These are phyloP conservation scores for Tursiops truncatus DNA, from an alignment of 2,113 vertebrate genomes.

Conservation along the genomic window DNA sequence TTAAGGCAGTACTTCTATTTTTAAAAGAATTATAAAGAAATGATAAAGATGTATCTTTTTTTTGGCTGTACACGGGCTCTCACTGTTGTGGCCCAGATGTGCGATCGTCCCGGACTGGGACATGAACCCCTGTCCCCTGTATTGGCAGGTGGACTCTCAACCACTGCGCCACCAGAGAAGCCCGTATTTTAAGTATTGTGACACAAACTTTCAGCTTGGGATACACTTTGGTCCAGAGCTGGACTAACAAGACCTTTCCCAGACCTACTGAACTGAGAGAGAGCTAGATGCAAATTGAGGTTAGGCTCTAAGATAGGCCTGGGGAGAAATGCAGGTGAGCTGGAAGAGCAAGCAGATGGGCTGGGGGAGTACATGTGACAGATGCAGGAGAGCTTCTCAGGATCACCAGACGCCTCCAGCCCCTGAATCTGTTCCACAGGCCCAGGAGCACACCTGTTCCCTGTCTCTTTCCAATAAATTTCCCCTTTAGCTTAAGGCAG, in stretches of 20 bases:
- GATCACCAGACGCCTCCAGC: background rate
- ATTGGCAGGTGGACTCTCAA: too few relatives aligned
- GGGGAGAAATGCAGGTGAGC: background rate
- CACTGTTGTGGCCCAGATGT: too few relatives aligned
- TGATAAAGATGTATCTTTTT: background rate
- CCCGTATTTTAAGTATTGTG: background rate
- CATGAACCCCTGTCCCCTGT: fast-evolving
- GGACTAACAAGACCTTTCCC: background rate
- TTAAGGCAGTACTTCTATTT: background rate
- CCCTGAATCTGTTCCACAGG: background rate
- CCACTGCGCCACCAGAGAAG: too few relatives aligned
- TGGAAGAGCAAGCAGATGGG: background rate
- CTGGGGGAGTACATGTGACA: background rate
- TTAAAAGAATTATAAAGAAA: background rate
- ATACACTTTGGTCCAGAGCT: background rate
- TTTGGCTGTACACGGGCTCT: too few relatives aligned
- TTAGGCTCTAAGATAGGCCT: background rate
- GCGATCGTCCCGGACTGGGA: too few relatives aligned
- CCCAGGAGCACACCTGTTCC: background rate
- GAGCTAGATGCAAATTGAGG: background rate
- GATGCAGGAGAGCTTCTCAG: background rate
- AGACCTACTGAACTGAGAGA: background rate
- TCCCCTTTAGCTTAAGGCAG: background rate
- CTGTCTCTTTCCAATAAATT: background rate
- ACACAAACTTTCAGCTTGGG: background rate